phyloP scores from a whole-genome alignment of 2,888 invertebrate genomes.

The Poecilus cupreus region DNA sequence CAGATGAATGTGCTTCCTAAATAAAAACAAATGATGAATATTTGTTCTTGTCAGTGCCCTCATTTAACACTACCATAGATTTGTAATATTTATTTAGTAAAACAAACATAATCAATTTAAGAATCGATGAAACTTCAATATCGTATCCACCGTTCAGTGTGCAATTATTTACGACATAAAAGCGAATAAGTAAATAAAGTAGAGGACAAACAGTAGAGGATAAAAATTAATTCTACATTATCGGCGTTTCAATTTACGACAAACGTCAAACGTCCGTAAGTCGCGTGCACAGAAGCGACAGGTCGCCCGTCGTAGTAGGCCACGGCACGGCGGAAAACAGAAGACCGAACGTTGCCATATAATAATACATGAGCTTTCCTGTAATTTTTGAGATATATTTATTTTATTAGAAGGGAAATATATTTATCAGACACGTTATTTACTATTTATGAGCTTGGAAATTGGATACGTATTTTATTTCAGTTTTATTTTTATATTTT shows the following conservation, averaged over 20 bases:
- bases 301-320: conserved; percentile 1
- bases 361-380: conserved; percentile 27
- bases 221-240: conserved; percentile 41
- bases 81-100: conserved; percentile 20
- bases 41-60: neutral
- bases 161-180: conserved; percentile 7
- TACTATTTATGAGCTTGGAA: conserved; percentile 10
- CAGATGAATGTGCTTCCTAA: neutral
- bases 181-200: conserved; percentile 12
- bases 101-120: conserved; percentile 28
- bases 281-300: conserved; percentile 46
- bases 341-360: neutral
- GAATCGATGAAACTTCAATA: conserved; percentile 1
- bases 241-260: conserved; percentile 48
- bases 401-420: conserved; percentile 35
- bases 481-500: neutral
- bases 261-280: conserved; percentile 23
- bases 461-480: conserved; percentile 19
- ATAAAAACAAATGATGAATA: neutral
- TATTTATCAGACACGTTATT: conserved; percentile 41
- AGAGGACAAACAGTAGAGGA: conserved; percentile 5
- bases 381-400: conserved; percentile 36
- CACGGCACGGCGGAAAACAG: too few species aligned
- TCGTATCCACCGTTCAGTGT: neutral
- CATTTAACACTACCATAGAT: conserved; percentile 1